Base-by-base conservation (phyloP, 2,113 vertebrate species). In the cat (Felis catus) region DNA sequence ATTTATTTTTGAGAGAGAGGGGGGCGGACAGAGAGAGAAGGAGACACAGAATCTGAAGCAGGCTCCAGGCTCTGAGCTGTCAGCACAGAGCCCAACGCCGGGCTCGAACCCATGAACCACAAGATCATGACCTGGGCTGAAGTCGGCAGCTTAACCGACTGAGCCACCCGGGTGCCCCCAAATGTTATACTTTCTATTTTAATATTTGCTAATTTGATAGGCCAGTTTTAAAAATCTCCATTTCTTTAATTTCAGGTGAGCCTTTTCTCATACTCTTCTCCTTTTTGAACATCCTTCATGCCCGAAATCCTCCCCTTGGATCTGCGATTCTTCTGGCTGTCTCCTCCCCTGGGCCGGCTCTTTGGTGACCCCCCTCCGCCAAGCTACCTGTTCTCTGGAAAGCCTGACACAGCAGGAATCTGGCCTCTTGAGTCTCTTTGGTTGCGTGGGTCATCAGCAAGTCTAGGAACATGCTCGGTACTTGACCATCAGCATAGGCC, bases 391-490 rank as follows among this genome's bases (percentile, higher is more conserved):
- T 31, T 27, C 39, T 33, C 87, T 33, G 25, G 53, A 31, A 45
- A 27, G 1, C 41, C 31, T 41, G 51, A 4, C 51, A 0, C 7
- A 1, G 63, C 36, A 4, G 41, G 21, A 5, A 51, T 31, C 66
- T 29, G 82, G 58, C 48, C 33, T 41, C 27, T 33, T 7, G 7
- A 14, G 31, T 78, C 36, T 48, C 83, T 61, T 36, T 2, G 1
- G 33, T 5, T 31, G 33, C 45, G 1, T 23, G 27, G 74, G 16
- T 55, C 74, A 15, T 39, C 10, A 23, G 63, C 25, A 18, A 58
- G 25, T 11, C 21, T 36, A 16, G 29, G 33, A 9, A 36, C 1
- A 0, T 39, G 36, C 31, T 51, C 10, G 0, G 0, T 16, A 14
- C 73, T 84, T 58, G 73, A 33, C 58, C 21, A 0, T 73, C 27